Conservation (phyloP, 2,888 invertebrate species). For the Pristionchus arcanus region DNA sequence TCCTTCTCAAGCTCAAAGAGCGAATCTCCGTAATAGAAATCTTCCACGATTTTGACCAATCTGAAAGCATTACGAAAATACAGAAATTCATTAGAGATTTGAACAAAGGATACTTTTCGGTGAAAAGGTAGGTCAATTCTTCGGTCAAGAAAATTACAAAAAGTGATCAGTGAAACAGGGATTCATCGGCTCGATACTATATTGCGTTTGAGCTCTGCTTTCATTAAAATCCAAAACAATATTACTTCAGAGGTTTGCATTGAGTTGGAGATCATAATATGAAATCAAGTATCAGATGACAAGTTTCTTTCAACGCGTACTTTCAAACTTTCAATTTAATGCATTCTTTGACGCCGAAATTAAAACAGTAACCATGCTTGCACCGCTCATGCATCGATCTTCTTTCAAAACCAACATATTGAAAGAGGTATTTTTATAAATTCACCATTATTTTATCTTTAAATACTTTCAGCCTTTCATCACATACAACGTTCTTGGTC, state of each 20-base stretch:
- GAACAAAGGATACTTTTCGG: background rate
- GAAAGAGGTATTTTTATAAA: background rate
- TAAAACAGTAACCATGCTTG: background rate
- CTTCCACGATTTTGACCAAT: background rate
- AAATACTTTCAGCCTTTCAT: background rate
- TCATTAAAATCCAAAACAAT: background rate
- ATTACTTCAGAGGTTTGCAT: background rate
- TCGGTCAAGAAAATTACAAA: background rate
- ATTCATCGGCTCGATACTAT: background rate
- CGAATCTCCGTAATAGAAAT: background rate
- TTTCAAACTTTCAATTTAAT: background rate
- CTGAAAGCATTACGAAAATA: background rate
- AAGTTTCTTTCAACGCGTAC: background rate
- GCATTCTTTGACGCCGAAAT: background rate
- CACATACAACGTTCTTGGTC: background rate
- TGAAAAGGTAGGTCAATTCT: background rate
- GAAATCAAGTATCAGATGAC: background rate
- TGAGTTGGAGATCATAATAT: background rate
- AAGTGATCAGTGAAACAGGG: background rate
- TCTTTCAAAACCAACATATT: background rate
- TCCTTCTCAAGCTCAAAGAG: background rate
- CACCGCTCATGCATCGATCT: background rate
- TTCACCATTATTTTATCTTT: background rate
- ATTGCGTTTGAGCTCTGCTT: background rate
- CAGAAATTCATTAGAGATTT: slow-evolving; percentile 16